Conservation (phyloP, 1,140 invertebrate genomes). For the Drosophila tristis region DNA sequence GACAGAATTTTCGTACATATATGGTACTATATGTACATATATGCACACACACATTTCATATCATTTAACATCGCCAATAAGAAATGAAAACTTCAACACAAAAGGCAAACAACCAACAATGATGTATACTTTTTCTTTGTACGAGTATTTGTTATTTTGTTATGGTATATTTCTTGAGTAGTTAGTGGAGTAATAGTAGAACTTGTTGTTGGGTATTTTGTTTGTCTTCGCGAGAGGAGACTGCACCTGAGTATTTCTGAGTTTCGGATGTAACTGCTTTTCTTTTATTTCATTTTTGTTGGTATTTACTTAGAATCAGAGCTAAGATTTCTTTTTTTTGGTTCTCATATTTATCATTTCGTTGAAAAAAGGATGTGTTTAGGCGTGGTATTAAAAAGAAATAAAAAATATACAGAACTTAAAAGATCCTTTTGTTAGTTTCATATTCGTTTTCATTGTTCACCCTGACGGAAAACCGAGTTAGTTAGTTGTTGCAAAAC, state of each 20-base stretch:
- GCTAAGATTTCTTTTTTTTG: conserved; percentile 53
- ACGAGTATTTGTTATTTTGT: too few relatives aligned
- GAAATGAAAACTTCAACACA: conserved; percentile 54
- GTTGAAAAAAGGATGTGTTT: conserved; percentile 84
- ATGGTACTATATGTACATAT: conserved; percentile 22
- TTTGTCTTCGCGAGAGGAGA: conserved; percentile 63
- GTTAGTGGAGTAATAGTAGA: conserved; percentile 5
- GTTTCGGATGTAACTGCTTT: conserved; percentile 50
- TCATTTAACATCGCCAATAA: conserved; percentile 34
- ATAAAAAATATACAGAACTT: conserved; percentile 70
- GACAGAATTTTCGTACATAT: conserved; percentile 3
- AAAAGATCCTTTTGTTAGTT: conserved; percentile 51
- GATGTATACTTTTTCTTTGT: conserved; percentile 37
- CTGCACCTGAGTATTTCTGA: conserved; percentile 59
- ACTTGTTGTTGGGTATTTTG: conserved; percentile 50
- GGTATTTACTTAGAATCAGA: conserved; percentile 34
- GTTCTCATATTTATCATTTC: conserved; percentile 84
- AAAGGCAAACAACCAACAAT: conserved; percentile 59
- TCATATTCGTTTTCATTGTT: conserved; percentile 34
- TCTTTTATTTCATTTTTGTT: conserved; percentile 22
- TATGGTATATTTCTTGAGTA: conserved; percentile 32
- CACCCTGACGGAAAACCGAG: conserved; percentile 31
- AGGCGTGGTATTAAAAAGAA: conserved; percentile 79
- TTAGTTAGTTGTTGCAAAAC: conserved; percentile 59
- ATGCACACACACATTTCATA: conserved; percentile 55